Base-by-base conservation (phyloP, 2,113 vertebrate species). In the Nothoprocta pentlandii region DNA sequence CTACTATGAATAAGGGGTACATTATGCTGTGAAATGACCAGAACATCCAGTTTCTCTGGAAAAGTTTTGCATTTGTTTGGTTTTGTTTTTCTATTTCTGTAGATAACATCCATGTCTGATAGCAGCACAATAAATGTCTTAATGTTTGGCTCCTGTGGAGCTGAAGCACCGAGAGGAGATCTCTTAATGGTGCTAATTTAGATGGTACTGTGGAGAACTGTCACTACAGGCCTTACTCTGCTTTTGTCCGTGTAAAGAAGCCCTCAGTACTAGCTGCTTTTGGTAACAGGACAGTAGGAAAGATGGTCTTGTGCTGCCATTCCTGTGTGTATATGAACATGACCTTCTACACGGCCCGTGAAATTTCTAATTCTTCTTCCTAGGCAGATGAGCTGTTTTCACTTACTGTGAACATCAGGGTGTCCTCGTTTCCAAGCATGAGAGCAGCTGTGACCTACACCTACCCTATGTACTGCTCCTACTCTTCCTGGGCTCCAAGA, bases 331-430 rank as follows among this genome's bases (percentile, higher is more conserved):
- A 34, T 70, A 51, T 7, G n/a, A 70, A 34, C 68, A 36, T 16
- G 36, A 64, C 9, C 4, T 66, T 80, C 41, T 67, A 34, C 9
- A 4, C 16, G 10, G 20, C 5, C 74, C 47, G 46, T 41, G 92
- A 68, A 90, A 74, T 23, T 32, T 22, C 15, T 44, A 16, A 15
- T 9, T 83, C 86, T 68, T 44, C 46, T 64, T 76, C 51, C 41
- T 73, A 95, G 96, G 93, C 39, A 76, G 90, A 96, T 59, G 70
- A 93, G 69, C 74, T 91, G 42, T 95, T 96, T 71, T 95, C 94
- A 63, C 76, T 95, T 49, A 64, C 41, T 13, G 75, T 97, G 90
- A 95, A 95, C n/a, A 81, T 96, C 87, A 94, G 95, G 44, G 84
- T 96, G 56, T 97, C 95, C n/a, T 88, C 85, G 44, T 91, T 82